phyloP scores from a whole-genome alignment of 1,140 invertebrate species.

The Temnothorax curvispinosus region DNA sequence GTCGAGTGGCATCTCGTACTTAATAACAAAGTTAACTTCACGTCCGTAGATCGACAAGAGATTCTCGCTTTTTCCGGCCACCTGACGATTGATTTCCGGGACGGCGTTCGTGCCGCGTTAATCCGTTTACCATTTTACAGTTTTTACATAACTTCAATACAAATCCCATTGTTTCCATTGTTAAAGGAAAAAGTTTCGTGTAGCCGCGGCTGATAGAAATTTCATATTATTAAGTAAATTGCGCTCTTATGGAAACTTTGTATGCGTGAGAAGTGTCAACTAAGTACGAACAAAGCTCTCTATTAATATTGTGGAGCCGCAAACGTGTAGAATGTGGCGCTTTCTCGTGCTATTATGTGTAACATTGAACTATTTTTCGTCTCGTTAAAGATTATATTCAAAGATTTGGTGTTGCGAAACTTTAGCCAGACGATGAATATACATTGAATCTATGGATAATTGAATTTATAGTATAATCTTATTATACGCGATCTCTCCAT shows the following conservation, averaged over 20 bases:
- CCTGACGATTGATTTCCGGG: constrained; percentile 18
- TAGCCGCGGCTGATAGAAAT: background rate
- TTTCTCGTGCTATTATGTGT: constrained; percentile 5
- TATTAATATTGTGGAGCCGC: constrained; percentile 42
- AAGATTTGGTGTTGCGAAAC: constrained; percentile 9
- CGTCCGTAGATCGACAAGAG: constrained; percentile 39
- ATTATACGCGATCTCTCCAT: background rate
- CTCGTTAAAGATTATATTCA: constrained; percentile 27
- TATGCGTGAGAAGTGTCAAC: constrained; percentile 38
- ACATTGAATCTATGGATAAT: background rate
- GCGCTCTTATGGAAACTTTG: constrained; percentile 24
- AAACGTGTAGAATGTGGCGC: constrained; percentile 7
- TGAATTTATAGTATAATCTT: constrained; percentile 5
- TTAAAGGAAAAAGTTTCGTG: background rate
- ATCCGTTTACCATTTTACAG: constrained; percentile 5
- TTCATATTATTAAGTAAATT: constrained; percentile 45
- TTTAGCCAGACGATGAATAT: constrained; percentile 6
- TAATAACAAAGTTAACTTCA: constrained; percentile 70
- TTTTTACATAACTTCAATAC: constrained; percentile 6
- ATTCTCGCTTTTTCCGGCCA: constrained; percentile 51
- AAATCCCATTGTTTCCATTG: background rate
- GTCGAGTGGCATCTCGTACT: constrained; percentile 29
- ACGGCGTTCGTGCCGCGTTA: background rate
- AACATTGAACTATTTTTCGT: constrained; percentile 35
- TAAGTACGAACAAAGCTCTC: constrained; percentile 13